Evolutionary conservation across 2,797 vertebrate species (phyloP).

Genomic region (Myoxocephalus aenaeus): DNA sequence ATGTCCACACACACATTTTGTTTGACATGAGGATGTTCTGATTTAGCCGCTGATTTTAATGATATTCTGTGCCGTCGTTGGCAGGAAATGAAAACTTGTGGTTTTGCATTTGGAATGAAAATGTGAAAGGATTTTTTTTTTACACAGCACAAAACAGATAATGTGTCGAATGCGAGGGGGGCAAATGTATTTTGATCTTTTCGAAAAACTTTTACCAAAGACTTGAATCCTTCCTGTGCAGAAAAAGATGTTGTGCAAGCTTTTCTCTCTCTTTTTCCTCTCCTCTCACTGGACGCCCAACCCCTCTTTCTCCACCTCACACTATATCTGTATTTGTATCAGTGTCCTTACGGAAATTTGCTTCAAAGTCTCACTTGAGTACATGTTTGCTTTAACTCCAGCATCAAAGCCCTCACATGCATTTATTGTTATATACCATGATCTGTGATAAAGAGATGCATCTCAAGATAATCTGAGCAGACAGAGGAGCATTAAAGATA

Average conservation of each 20-base stretch:
- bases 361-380: conserved; percentile 10
- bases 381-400: conserved; percentile 22
- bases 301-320: not conserved
- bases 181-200: conserved; percentile 47
- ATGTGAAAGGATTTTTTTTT: conserved; percentile 42
- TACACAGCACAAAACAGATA: conserved; percentile 83
- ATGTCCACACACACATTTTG: not conserved
- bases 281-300: not conserved
- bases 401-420: not conserved
- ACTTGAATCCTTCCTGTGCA: conserved; percentile 85
- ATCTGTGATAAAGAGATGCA: conserved; percentile 14
- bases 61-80: conserved; percentile 30
- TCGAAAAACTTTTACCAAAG: conserved; percentile 90
- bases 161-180: conserved; percentile 64
- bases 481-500: not conserved
- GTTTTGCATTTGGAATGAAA: conserved; percentile 41
- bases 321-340: conserved; percentile 15
- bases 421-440: conserved; percentile 1
- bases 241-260: conserved; percentile 56
- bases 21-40: conserved; percentile 32
- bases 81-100: conserved; percentile 39
- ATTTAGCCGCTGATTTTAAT: conserved; percentile 12
- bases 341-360: not conserved
- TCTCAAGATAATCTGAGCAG: conserved; percentile 3
- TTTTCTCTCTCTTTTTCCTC: conserved; percentile 35